phyloP scores from a whole-genome alignment of 2,797 vertebrate genomes.

The Pseudochirops cupreus region DNA sequence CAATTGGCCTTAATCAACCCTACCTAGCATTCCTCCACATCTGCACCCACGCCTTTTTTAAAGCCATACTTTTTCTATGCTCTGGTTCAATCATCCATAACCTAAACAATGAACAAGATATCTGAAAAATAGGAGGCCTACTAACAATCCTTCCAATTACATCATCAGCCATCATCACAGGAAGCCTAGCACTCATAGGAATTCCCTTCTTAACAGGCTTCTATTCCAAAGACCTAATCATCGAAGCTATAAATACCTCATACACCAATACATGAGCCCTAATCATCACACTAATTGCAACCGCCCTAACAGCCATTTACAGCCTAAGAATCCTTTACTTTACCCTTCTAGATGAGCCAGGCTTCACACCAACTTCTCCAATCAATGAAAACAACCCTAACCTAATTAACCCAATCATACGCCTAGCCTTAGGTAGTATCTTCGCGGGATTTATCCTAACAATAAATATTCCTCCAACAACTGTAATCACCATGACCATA shows the following conservation, averaged over 20 bases:
- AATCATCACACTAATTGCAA: fast-evolving
- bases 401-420: constrained; percentile 1
- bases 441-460: not conserved
- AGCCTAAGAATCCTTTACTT: not conserved
- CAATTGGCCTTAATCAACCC: constrained; percentile 5
- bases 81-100: constrained; percentile 60
- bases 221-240: constrained; percentile 77
- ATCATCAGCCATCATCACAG: not conserved
- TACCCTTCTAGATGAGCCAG: not conserved
- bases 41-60: constrained; percentile 72
- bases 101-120: constrained; percentile 73
- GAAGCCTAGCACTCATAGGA: constrained; percentile 10
- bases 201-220: constrained; percentile 72
- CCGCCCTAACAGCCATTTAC: not conserved
- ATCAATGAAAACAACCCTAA: not conserved
- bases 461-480: not conserved
- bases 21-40: constrained; percentile 73
- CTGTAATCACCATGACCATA: not conserved
- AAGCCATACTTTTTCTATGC: constrained; percentile 69
- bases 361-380: not conserved
- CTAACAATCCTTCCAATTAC: fast-evolving
- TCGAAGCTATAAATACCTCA: constrained; percentile 61
- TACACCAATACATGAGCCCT: constrained; percentile 76
- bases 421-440: not conserved
- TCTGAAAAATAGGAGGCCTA: constrained; percentile 47